phyloP scores from a whole-genome alignment of 2,113 vertebrate species.

The Hypanus sabinus region DNA sequence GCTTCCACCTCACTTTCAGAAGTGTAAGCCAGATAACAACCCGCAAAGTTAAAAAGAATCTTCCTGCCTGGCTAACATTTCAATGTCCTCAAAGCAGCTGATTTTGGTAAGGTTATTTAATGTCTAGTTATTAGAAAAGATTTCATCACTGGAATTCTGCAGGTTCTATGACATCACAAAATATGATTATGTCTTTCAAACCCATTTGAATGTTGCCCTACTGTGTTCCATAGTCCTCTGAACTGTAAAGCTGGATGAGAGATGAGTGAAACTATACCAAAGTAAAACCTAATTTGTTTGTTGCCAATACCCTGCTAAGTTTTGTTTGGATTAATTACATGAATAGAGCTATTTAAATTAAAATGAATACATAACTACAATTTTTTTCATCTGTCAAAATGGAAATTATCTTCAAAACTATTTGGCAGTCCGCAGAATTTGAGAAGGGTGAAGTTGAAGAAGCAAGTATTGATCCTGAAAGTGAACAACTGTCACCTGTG shows the following conservation, averaged over 20 bases:
- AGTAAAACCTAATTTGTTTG: neutral
- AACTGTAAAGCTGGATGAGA: neutral
- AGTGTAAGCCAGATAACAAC: neutral
- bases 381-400: neutral
- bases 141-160: neutral
- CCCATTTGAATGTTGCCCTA: neutral
- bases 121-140: neutral
- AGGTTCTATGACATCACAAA: conserved; percentile 16
- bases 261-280: neutral
- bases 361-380: neutral
- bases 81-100: neutral
- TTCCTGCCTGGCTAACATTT: neutral
- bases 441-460: neutral
- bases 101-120: neutral
- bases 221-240: neutral
- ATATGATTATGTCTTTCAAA: neutral
- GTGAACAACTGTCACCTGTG: neutral
- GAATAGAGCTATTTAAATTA: neutral
- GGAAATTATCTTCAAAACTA: conserved; percentile 6
- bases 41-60: neutral
- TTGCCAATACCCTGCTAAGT: neutral
- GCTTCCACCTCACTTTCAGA: neutral
- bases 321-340: neutral
- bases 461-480: neutral
- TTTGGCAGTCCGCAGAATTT: conserved; percentile 31